Conservation (phyloP, 2,888 invertebrate genomes). For the Aelia acuminata region DNA sequence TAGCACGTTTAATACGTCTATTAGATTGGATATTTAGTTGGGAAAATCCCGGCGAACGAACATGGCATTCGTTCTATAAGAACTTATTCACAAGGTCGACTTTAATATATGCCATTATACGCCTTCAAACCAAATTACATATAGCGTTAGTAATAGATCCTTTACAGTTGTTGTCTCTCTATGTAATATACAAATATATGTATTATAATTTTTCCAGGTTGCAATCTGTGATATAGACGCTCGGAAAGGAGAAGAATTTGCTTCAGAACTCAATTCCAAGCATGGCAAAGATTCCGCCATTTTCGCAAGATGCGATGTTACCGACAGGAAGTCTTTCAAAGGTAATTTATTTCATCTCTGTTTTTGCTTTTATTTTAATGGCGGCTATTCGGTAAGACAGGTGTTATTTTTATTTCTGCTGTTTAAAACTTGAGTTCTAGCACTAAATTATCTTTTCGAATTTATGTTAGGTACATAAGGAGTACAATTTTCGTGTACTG, state of each 20-base stretch:
- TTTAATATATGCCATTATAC: background rate
- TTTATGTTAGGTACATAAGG: too few relatives aligned
- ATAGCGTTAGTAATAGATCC: background rate
- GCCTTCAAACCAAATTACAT: background rate
- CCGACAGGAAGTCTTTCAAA: conserved; percentile 59
- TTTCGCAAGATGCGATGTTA: conserved; percentile 59
- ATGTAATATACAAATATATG: too few relatives aligned
- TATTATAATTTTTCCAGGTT: conserved; percentile 49
- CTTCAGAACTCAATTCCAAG: conserved; percentile 53
- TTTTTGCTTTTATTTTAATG: background rate
- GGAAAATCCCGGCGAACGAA: background rate
- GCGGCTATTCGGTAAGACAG: background rate
- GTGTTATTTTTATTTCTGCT: background rate
- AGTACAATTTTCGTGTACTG: too few relatives aligned
- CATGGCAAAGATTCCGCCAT: conserved; percentile 59
- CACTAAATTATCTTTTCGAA: background rate
- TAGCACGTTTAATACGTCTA: too few relatives aligned
- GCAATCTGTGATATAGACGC: conserved; percentile 60
- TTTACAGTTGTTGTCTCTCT: background rate
- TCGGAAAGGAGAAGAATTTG: conserved; percentile 59
- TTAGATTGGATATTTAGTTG: too few relatives aligned
- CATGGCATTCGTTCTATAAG: background rate
- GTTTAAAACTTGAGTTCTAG: background rate
- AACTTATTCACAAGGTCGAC: background rate
- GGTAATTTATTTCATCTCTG: conserved; percentile 31